These are phyloP conservation scores for Elanus axillaris DNA, from an alignment of 2,113 vertebrate genomes.

Conservation along the genomic window DNA sequence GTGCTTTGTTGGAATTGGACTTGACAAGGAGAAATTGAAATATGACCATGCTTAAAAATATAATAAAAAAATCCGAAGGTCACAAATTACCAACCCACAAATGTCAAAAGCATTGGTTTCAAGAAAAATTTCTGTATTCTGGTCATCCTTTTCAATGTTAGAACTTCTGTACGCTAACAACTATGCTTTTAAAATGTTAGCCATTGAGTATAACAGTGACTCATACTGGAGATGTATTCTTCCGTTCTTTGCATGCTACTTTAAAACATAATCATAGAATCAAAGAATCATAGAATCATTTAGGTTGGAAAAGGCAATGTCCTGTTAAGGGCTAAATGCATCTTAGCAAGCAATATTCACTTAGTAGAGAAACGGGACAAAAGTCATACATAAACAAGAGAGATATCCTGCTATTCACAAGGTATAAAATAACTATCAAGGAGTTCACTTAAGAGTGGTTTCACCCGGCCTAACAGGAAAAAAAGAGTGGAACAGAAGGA, in stretches of 20 bases:
- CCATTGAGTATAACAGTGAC: neutral
- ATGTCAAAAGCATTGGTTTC: neutral
- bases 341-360: neutral
- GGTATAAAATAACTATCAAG: neutral
- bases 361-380: neutral
- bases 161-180: neutral
- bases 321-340: neutral
- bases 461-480: slow-evolving; percentile 7
- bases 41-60: neutral
- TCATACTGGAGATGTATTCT: neutral
- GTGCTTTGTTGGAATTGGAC: neutral
- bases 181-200: neutral
- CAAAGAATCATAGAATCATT: neutral
- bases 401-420: neutral
- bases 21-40: neutral
- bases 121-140: neutral
- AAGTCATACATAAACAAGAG: neutral
- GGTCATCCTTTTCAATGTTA: neutral
- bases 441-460: neutral
- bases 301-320: neutral
- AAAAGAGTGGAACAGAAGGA: neutral
- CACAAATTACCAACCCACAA: neutral
- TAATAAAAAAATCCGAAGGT: neutral
- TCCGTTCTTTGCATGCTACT: neutral
- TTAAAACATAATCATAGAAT: neutral